A percentile compares a stretch with the other conserved stretches of the same genome.
Conservation (phyloP, 2,888 invertebrate species). For the Deilephila porcellus region DNA sequence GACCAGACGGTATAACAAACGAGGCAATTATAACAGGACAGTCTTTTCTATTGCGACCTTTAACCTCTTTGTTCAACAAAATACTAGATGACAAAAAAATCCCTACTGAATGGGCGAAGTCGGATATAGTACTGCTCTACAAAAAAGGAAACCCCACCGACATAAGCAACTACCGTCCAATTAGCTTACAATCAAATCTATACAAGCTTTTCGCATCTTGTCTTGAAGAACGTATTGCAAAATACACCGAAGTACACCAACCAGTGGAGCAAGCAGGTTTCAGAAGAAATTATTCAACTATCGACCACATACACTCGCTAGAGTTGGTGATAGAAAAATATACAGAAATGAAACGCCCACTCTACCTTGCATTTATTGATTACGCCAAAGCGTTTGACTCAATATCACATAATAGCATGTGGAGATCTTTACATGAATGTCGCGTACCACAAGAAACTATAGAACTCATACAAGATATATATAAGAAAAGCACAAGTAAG, state of each 20-base stretch:
- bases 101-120: constrained; percentile 36
- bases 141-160: constrained; percentile 43
- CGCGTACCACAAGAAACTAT: neutral
- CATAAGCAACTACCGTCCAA: constrained; percentile 38
- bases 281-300: constrained; percentile 2
- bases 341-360: neutral
- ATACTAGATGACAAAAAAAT: constrained; percentile 36
- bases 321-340: constrained; percentile 24
- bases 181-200: constrained; percentile 33
- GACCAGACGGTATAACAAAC: constrained; percentile 40
- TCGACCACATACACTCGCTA: constrained; percentile 8
- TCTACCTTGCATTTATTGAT: neutral
- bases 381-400: neutral
- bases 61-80: constrained; percentile 38
- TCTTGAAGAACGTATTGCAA: neutral
- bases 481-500: neutral
- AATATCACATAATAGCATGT: neutral
- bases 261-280: constrained; percentile 25
- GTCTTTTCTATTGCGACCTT: constrained; percentile 33
- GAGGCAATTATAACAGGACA: constrained; percentile 38
- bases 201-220: constrained; percentile 33
- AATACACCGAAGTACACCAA: neutral
- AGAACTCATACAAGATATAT: neutral
- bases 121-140: constrained; percentile 40
- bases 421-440: neutral